Base-by-base conservation (phyloP, 2,113 vertebrate genomes). In the Nicator chloris region DNA sequence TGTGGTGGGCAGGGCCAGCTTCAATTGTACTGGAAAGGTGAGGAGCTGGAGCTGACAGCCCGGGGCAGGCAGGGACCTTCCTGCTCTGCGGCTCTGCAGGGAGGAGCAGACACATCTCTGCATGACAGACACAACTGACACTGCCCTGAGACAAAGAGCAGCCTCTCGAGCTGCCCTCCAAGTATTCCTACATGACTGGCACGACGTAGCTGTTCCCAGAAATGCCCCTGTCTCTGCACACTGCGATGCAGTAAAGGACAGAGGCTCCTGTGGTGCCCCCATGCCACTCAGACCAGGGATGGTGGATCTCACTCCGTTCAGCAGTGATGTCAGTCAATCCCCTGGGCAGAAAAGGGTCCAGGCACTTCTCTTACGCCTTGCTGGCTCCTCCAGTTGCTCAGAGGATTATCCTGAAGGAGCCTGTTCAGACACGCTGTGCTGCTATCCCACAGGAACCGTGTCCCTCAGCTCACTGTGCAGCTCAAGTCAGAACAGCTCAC, bases 201-300 rank as follows among this genome's bases (percentile, higher is more conserved):
- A 33, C 0, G 33, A 9, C 19, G 5, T 10, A 2, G 7, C 47
- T 40, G 57, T 9, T 24, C 57, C 59, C 69, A 44, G 68, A 18
- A 44, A 17, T 4, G 28, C 39, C 61, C 7, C n/a, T 13, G 61
- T 27, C 20, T 7, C 30, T 4, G n/a, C 15, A 7, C 33, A 42
- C 42, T 0, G 2, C 0, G 0, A 4, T 19, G 39, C 57, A 44
- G 39, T 2, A 1, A 14, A 19, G 59, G n/a, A 31, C 4, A 26
- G 76, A 86, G 63, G 15, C 16, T 53, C 30, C 61, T 26, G n/a
- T 7, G 3, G 14, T 17, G 54, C 35, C 18, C 45, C 60, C 30
- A 8, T 16, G 3, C 22, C 69, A 21, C 86, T 45, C 61, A 21
- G 21, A 60, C 3, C 61, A 42, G 54, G 44, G 54, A 7, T 40